Evolutionary conservation across 2,888 invertebrate species (phyloP).

Genomic region (Drosophila rubida): DNA sequence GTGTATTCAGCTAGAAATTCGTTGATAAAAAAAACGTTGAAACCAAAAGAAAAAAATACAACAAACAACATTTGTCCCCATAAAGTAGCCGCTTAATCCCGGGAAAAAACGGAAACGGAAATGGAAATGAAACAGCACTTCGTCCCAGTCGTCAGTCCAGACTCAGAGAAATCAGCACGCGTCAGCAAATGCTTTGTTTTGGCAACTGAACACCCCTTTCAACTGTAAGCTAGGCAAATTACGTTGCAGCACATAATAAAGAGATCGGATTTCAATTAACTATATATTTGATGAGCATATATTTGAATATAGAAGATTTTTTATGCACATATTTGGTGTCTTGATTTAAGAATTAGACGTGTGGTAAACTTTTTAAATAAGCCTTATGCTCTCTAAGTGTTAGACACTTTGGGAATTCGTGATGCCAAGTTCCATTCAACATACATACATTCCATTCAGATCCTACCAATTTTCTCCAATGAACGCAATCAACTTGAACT

Average conservation of each 20-base stretch:
- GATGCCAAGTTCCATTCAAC: constrained; percentile 7
- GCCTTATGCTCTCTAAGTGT: too few species aligned
- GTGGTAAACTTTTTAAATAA: too few species aligned
- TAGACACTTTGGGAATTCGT: constrained; percentile 1
- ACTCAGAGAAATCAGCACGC: constrained; percentile 14
- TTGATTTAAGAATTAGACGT: too few species aligned
- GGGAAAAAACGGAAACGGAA: constrained; percentile 40
- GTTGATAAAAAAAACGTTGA: constrained; percentile 56
- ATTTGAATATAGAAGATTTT: background rate
- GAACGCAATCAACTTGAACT: constrained; percentile 12
- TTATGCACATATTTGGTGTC: background rate
- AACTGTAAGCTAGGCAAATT: constrained; percentile 1
- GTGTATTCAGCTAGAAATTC: constrained; percentile 66
- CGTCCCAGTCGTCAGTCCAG: background rate
- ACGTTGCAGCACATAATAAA: background rate
- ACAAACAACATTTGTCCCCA: constrained; percentile 17
- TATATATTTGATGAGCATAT: background rate
- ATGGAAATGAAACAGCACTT: constrained; percentile 19
- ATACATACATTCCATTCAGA: constrained; percentile 31
- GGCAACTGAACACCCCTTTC: background rate
- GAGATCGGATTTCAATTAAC: background rate
- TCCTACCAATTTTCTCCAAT: rapidly evolving
- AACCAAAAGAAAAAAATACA: constrained; percentile 12
- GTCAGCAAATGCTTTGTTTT: constrained; percentile 36
- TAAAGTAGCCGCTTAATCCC: constrained; percentile 30